Percentiles rank a stretch among this genome's conserved stretches.
Evolutionary conservation across 1,140 invertebrate genomes (phyloP).

Genomic region (Panagrolaimus sp.): DNA sequence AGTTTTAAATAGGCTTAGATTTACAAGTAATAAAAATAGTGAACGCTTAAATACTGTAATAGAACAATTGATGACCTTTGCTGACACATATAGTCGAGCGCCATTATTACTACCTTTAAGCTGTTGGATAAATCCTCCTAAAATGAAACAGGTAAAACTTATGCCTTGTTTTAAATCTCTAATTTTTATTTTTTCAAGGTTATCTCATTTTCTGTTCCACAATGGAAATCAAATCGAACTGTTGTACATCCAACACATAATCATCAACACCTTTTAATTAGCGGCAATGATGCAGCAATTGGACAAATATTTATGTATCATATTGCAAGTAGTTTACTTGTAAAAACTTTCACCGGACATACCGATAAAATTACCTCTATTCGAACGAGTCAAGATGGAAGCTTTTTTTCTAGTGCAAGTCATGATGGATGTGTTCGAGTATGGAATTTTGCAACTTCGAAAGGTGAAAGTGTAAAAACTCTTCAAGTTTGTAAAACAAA

Average conservation of each 20-base stretch:
- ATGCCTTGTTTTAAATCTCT: too few species aligned
- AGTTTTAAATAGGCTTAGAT: constrained; percentile 54
- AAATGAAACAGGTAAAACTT: constrained; percentile 57
- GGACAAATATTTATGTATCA: constrained; percentile 57
- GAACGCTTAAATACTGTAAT: constrained; percentile 48
- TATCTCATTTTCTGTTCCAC: constrained; percentile 38
- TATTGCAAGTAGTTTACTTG: constrained; percentile 49
- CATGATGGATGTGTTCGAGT: constrained; percentile 44
- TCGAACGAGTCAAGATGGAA: constrained; percentile 42
- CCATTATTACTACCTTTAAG: constrained; percentile 55
- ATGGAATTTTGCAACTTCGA: constrained; percentile 35
- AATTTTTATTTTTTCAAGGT: constrained; percentile 36
- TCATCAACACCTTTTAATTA: constrained; percentile 53
- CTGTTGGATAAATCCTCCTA: constrained; percentile 55
- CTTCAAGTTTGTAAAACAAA: constrained; percentile 18
- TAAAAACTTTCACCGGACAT: constrained; percentile 51
- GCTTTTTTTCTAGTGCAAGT: constrained; percentile 49
- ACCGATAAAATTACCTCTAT: constrained; percentile 49
- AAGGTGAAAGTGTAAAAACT: constrained; percentile 18
- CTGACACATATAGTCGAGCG: constrained; percentile 49
- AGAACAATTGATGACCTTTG: constrained; percentile 47
- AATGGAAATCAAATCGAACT: constrained; percentile 43
- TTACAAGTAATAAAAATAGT: constrained; percentile 50
- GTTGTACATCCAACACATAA: constrained; percentile 52
- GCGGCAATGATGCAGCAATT: constrained; percentile 40